A percentile compares a stretch with the other conserved stretches of the same genome.
Conservation (phyloP, 1,140 invertebrate species). For the Ridgeia piscesae region DNA sequence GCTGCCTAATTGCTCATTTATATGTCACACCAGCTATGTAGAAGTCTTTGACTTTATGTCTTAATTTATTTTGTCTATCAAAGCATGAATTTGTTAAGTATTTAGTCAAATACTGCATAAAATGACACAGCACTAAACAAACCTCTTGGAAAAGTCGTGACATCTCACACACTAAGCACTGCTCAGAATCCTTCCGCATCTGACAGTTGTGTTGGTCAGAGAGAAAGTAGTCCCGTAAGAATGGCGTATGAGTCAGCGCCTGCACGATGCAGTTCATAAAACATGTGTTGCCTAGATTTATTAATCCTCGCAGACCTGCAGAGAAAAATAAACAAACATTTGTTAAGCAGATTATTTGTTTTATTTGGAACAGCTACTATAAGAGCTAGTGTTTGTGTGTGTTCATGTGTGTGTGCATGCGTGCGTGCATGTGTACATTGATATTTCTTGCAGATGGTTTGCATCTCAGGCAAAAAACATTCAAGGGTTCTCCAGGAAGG, state of each 20-base stretch:
- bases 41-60: no score
- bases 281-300: slow-evolving; percentile 97
- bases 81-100: no score
- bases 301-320: slow-evolving; percentile 72
- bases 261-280: slow-evolving; percentile 99
- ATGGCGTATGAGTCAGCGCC: slow-evolving; percentile 89
- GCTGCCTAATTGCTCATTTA: no score
- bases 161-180: slow-evolving; percentile 92
- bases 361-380: neutral
- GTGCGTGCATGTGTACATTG: no score
- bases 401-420: no score
- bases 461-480: no score
- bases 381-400: no score
- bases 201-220: slow-evolving; percentile 76
- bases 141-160: slow-evolving; percentile 58
- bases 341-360: neutral
- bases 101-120: no score
- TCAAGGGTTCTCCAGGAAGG: no score
- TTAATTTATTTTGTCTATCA: no score
- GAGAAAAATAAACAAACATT: neutral
- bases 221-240: slow-evolving; percentile 93
- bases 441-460: no score
- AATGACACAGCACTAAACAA: neutral
- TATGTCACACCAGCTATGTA: no score
- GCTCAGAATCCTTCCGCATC: slow-evolving; percentile 47